These are phyloP conservation scores for Leptinotarsa tumamoca DNA, from an alignment of 2,888 invertebrate genomes.

Conservation along the genomic window DNA sequence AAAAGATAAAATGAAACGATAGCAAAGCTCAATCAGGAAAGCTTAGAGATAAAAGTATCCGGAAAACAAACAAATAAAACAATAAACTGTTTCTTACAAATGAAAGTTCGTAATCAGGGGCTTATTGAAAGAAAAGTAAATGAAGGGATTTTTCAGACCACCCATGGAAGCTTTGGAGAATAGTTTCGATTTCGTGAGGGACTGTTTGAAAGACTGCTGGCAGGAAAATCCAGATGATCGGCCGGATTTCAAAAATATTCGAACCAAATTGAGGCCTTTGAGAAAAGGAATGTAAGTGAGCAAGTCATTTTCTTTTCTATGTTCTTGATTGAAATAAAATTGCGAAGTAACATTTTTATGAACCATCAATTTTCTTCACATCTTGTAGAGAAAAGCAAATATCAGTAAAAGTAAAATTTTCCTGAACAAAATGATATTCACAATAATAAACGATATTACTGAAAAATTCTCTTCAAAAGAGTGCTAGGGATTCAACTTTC, in stretches of 20 bases:
- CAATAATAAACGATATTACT: too few species aligned
- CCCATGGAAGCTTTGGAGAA: constrained; percentile 82
- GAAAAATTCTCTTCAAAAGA: too few species aligned
- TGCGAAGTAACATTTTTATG: too few species aligned
- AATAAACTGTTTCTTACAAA: background rate
- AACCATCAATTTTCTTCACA: too few species aligned
- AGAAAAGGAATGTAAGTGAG: constrained; percentile 87
- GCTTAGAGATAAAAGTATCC: background rate
- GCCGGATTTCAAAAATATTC: constrained; percentile 87
- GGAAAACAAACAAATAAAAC: background rate
- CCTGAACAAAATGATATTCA: too few species aligned
- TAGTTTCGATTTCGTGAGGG: constrained; percentile 87
- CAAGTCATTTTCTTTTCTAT: too few species aligned
- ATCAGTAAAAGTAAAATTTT: too few species aligned
- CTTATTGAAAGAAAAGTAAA: constrained; percentile 1
- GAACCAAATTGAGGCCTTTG: constrained; percentile 82
- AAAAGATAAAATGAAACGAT: background rate
- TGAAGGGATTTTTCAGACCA: constrained; percentile 72
- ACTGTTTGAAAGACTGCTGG: constrained; percentile 91
- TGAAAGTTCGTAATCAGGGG: background rate
- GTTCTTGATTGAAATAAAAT: too few species aligned
- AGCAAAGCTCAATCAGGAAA: background rate
- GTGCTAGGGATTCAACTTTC: too few species aligned
- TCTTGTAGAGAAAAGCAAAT: too few species aligned
- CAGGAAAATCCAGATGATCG: constrained; percentile 81